Evolutionary conservation across 2,888 invertebrate species (phyloP).

Genomic region (Drosophila meridiana): DNA sequence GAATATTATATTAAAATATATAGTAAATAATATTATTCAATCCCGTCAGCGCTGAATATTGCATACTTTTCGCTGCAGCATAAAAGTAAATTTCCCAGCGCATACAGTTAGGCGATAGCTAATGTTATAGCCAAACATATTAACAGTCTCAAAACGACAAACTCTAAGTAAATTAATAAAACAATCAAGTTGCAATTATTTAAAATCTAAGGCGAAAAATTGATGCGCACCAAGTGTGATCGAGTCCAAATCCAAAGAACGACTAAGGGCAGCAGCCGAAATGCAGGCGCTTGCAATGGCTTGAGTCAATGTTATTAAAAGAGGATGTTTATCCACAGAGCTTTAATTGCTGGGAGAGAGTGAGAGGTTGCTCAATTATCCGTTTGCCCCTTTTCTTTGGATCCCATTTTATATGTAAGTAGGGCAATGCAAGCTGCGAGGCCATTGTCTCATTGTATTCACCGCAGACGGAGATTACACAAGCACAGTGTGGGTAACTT

Average conservation of each 20-base stretch:
- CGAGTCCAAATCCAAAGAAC: background rate
- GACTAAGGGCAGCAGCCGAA: background rate
- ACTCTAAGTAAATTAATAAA: background rate
- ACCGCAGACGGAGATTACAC: too few relatives aligned
- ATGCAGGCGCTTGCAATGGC: background rate
- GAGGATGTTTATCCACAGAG: background rate
- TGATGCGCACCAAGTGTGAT: background rate
- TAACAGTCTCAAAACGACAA: background rate
- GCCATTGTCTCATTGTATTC: too few relatives aligned
- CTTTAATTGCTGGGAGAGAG: background rate
- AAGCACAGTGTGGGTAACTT: too few relatives aligned
- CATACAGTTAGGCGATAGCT: constrained; percentile 14
- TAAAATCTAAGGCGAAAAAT: background rate
- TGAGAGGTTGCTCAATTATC: too few relatives aligned
- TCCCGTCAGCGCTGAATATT: background rate
- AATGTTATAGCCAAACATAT: background rate
- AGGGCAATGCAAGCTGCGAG: too few relatives aligned
- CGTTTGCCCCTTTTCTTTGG: too few relatives aligned
- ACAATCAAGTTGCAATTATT: background rate
- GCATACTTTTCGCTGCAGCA: constrained; percentile 16
- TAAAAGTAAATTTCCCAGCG: background rate
- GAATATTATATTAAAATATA: too few relatives aligned
- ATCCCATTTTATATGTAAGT: too few relatives aligned
- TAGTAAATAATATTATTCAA: background rate
- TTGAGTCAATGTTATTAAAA: background rate